These are phyloP conservation scores for Lerema accius DNA, from an alignment of 1,140 invertebrate species.

Conservation along the genomic window DNA sequence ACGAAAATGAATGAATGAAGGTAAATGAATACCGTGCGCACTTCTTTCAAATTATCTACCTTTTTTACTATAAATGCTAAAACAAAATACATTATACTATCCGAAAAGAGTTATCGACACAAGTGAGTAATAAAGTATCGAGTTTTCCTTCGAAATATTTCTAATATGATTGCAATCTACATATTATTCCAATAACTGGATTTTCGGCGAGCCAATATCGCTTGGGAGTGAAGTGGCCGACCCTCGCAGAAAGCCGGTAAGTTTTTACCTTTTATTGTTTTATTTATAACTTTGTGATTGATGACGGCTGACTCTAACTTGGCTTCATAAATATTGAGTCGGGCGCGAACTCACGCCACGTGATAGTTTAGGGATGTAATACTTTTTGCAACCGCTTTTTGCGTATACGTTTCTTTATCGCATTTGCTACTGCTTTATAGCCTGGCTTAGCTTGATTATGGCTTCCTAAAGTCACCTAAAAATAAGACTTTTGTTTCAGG, in stretches of 20 bases:
- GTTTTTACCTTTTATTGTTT: conserved; percentile 81
- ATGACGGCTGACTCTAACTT: conserved; percentile 73
- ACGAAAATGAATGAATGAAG: no score
- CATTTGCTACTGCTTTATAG: no score
- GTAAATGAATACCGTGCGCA: no score
- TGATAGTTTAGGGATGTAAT: conserved; percentile 56
- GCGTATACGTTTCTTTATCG: conserved; percentile 6
- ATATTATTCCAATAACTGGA: conserved; percentile 81
- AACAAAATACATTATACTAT: conserved; percentile 1
- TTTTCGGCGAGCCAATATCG: conserved; percentile 70
- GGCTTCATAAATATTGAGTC: conserved; percentile 80
- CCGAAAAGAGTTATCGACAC: conserved; percentile 52
- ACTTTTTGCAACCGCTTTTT: conserved; percentile 33
- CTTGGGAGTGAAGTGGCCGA: conserved; percentile 58
- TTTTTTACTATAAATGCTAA: conserved; percentile 4
- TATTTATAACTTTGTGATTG: conserved; percentile 83
- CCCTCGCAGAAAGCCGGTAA: conserved; percentile 62
- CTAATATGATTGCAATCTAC: conserved; percentile 78
- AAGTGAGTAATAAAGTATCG: conserved; percentile 59
- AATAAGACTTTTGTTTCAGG: no score
- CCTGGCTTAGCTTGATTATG: no score
- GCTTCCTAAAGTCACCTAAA: no score
- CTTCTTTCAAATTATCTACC: no score
- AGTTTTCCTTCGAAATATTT: conserved; percentile 63
- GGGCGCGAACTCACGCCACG: conserved; percentile 57